These are phyloP conservation scores for Acronicta aceris DNA, from an alignment of 2,888 invertebrate species.

Conservation along the genomic window DNA sequence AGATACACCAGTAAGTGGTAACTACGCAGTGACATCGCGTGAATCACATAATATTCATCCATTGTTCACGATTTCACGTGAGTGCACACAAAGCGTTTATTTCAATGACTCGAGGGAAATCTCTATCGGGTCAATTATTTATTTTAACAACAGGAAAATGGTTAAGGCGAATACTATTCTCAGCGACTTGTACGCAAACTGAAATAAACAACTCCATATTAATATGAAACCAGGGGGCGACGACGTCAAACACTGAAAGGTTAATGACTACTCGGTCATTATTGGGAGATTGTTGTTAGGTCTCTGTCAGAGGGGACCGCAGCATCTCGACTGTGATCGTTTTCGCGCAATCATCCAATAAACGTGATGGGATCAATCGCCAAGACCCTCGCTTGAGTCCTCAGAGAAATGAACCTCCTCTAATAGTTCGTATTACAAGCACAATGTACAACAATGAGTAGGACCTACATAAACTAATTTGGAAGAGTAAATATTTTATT, in stretches of 20 bases:
- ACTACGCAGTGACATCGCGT: slow-evolving; percentile 68
- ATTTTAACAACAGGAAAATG: slow-evolving; percentile 40
- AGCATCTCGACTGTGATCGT: slow-evolving; percentile 77
- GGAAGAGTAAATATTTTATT: no score
- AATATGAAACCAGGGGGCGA: slow-evolving; percentile 35
- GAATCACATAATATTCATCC: slow-evolving; percentile 71
- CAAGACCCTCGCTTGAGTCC: slow-evolving; percentile 82
- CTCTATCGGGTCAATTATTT: slow-evolving; percentile 38
- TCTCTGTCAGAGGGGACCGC: slow-evolving; percentile 75
- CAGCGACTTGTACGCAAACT: slow-evolving; percentile 36
- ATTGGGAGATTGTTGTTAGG: slow-evolving; percentile 73
- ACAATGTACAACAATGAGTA: slow-evolving; percentile 26
- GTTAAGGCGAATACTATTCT: slow-evolving; percentile 11
- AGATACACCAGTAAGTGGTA: slow-evolving; percentile 57
- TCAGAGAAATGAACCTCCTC: slow-evolving; percentile 83
- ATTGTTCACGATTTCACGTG: slow-evolving; percentile 70
- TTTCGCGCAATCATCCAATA: slow-evolving; percentile 89
- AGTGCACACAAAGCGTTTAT: slow-evolving; percentile 39
- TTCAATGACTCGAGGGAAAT: slow-evolving; percentile 46
- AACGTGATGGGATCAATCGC: slow-evolving; percentile 86
- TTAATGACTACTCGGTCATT: slow-evolving; percentile 77
- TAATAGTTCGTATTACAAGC: slow-evolving; percentile 45
- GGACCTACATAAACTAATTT: no score
- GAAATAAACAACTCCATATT: slow-evolving; percentile 49
- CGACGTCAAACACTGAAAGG: slow-evolving; percentile 69